Base-by-base conservation (phyloP, 2,888 invertebrate species). In the Tipula lateralis region DNA sequence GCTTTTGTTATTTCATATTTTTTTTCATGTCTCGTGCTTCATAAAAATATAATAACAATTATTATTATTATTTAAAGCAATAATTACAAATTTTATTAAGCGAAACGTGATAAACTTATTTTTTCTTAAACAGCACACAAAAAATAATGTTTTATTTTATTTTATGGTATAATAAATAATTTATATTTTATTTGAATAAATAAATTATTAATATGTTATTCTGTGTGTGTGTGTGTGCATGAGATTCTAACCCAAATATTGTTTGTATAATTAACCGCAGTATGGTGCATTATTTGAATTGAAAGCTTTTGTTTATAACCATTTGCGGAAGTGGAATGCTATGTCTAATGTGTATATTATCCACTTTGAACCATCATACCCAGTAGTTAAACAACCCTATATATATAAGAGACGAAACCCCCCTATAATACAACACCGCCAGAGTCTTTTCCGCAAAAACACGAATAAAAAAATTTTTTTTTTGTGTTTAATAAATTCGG, bases 51-150 rank as follows among this genome's bases (percentile, higher is more conserved):
- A 44, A 44, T n/a, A 44, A 44, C 16, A 44, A 44, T 44, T n/a
- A 44, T 44, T 44, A 24, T 50, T 50, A 19, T 19, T 66, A 9
- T 66, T 66, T 66, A 24, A 66, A 66, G 66, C 24, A 66, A 66
- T 66, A 66, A 66, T 66, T 66, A 66, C 66, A 66, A 66, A 66
- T 66, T 66, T 24, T 66, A 66, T 66, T 66, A 24, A 9, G 66
- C 66, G 66, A 24, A 66, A 66, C 66, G 66, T 66, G 66, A 24
- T 66, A 66, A 66, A 66, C 24, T 66, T 66, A 66, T 66, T 66
- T 66, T n/a, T 66, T 50, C n/a, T n/a, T n/a, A 44, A 44, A n/a
- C 39, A 50, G 19, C 5, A 66, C 24, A 66, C 19, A 66, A 24
- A 24, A 24, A 66, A n/a, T n/a, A 39, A 39, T 39, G 13, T 39